These are phyloP conservation scores for Liposcelis brunnea DNA, from an alignment of 2,888 invertebrate genomes.

Conservation along the genomic window DNA sequence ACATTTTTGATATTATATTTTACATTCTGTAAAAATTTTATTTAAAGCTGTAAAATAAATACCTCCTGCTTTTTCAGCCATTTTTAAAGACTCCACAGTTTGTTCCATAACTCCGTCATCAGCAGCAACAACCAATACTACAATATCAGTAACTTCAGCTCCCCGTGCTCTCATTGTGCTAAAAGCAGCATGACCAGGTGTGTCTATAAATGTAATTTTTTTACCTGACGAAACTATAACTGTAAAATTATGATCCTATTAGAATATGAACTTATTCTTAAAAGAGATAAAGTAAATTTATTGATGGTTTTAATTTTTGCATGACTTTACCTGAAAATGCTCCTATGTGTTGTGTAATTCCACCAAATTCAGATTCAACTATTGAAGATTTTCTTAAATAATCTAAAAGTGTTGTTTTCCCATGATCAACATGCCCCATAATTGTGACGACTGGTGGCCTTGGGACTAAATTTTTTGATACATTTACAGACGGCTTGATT, in stretches of 20 bases:
- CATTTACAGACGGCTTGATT: constrained; percentile 46
- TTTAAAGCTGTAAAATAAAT: constrained; percentile 12
- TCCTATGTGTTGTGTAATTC: constrained; percentile 98
- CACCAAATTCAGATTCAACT: constrained; percentile 87
- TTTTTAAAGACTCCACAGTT: constrained; percentile 76
- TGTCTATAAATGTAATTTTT: constrained; percentile 85
- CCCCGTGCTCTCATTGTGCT: constrained; percentile 84
- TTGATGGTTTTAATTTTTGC: background rate
- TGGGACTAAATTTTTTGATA: constrained; percentile 42
- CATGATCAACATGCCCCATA: constrained; percentile 99
- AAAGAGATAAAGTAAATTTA: background rate
- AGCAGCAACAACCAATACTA: constrained; percentile 91
- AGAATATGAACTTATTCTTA: no score
- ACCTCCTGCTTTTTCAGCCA: constrained; percentile 65
- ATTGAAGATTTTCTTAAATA: constrained; percentile 68
- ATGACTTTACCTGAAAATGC: constrained; percentile 62
- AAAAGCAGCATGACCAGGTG: constrained; percentile 98
- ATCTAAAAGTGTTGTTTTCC: constrained; percentile 93
- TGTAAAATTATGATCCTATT: no score
- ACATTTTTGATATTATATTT: constrained; percentile 10
- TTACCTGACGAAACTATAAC: constrained; percentile 51
- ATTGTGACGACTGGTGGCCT: constrained; percentile 92
- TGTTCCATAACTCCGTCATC: constrained; percentile 99
- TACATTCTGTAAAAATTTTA: background rate
- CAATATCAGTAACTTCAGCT: constrained; percentile 85